Percentiles rank a stretch among this genome's conserved stretches.
phyloP scores from a whole-genome alignment of 2,888 invertebrate species.

The Oligia fasciuncula region DNA sequence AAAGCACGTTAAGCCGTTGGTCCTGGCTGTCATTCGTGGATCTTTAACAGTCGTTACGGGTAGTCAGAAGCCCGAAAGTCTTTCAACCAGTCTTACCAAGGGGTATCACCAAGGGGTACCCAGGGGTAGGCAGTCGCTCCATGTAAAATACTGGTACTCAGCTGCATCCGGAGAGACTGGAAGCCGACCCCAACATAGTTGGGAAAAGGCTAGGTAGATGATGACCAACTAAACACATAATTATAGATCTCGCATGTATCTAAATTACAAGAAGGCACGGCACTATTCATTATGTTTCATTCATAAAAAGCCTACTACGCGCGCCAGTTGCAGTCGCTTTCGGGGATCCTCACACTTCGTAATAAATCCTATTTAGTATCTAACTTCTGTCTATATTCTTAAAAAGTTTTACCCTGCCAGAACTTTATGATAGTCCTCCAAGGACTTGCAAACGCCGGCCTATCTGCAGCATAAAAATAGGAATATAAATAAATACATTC shows the following conservation, averaged over 20 bases:
- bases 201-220: too few relatives aligned
- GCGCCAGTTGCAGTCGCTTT: not conserved
- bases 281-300: not conserved
- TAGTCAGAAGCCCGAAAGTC: too few relatives aligned
- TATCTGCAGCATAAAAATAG: slow-evolving; percentile 22
- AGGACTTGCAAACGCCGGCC: slow-evolving; percentile 35
- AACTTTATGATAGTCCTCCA: slow-evolving; percentile 26
- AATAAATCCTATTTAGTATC: not conserved
- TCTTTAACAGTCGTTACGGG: too few relatives aligned
- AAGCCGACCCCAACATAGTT: too few relatives aligned
- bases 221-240: not conserved
- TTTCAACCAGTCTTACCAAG: too few relatives aligned
- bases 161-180: too few relatives aligned
- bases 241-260: too few relatives aligned
- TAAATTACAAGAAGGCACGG: not conserved
- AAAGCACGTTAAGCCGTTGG: too few relatives aligned
- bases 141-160: too few relatives aligned
- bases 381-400: slow-evolving; percentile 9
- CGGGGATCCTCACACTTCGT: not conserved
- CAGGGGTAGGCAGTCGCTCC: too few relatives aligned
- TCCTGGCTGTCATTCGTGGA: too few relatives aligned
- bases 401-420: slow-evolving; percentile 11
- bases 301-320: not conserved
- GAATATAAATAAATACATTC: slow-evolving; percentile 20
- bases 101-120: too few relatives aligned